Percentiles rank a stretch among this genome's conserved stretches.
phyloP scores from a whole-genome alignment of 2,888 invertebrate species.

The Phlogophora meticulosa region DNA sequence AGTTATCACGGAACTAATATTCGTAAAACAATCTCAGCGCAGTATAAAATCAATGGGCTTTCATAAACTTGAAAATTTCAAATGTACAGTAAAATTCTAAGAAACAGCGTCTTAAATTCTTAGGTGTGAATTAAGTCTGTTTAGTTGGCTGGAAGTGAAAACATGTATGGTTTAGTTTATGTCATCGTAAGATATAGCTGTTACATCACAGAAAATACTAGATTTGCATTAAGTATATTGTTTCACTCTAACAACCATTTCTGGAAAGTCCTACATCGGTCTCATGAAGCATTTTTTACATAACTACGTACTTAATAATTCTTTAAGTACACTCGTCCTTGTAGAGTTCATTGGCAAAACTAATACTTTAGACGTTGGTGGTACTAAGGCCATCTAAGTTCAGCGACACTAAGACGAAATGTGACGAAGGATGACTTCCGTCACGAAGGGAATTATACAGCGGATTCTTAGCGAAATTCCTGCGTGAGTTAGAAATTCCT shows the following conservation, averaged over 20 bases:
- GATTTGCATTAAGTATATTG: slow-evolving; percentile 13
- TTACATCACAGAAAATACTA: slow-evolving; percentile 13
- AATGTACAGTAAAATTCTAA: neutral
- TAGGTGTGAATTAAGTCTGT: neutral
- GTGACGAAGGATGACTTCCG: slow-evolving; percentile 54
- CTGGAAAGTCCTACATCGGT: slow-evolving; percentile 46
- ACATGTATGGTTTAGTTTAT: neutral
- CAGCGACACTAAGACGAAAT: slow-evolving; percentile 65
- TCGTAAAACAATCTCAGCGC: slow-evolving; percentile 8
- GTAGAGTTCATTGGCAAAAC: slow-evolving; percentile 77
- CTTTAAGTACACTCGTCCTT: slow-evolving; percentile 70
- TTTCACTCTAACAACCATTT: slow-evolving; percentile 20
- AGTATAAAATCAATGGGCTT: neutral
- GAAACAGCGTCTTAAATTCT: neutral
- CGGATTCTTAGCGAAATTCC: slow-evolving; percentile 32
- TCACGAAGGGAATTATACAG: slow-evolving; percentile 37
- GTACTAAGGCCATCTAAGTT: slow-evolving; percentile 61
- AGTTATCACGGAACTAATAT: slow-evolving; percentile 6
- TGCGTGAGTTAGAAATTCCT: slow-evolving; percentile 30
- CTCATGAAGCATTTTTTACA: slow-evolving; percentile 35
- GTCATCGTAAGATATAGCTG: neutral
- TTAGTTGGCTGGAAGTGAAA: too few species aligned
- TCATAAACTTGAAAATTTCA: slow-evolving; percentile 5
- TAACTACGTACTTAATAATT: slow-evolving; percentile 51
- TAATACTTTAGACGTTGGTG: slow-evolving; percentile 62